Evolutionary conservation across 2,113 vertebrate species (phyloP).

Genomic region (Boleophthalmus pectinirostris): DNA sequence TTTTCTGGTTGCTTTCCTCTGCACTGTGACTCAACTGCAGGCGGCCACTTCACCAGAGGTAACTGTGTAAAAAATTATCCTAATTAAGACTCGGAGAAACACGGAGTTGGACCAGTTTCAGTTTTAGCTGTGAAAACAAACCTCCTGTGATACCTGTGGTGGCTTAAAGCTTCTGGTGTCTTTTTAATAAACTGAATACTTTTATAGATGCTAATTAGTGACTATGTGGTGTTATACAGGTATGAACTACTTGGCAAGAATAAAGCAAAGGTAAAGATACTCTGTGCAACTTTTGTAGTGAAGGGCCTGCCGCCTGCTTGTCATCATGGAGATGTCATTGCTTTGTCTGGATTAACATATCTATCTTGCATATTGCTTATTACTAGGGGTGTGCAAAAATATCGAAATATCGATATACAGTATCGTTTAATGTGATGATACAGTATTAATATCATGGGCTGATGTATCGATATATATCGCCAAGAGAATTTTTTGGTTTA

Average conservation of each 20-base stretch:
- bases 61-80: conserved; percentile 37
- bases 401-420: too few species aligned
- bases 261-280: background rate
- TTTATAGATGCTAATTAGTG: background rate
- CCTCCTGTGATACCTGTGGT: conserved; percentile 8
- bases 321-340: too few species aligned
- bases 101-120: background rate
- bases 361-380: too few species aligned
- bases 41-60: conserved; percentile 20
- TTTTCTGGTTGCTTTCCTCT: conserved; percentile 36
- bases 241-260: background rate
- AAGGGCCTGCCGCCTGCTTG: too few species aligned
- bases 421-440: too few species aligned
- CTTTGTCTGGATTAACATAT: too few species aligned
- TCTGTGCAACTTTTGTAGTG: too few species aligned
- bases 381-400: too few species aligned
- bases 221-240: background rate
- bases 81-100: conserved; percentile 28
- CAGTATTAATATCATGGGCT: too few species aligned
- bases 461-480: too few species aligned
- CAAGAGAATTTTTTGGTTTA: too few species aligned
- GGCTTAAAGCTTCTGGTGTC: background rate
- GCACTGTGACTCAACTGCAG: conserved; percentile 26
- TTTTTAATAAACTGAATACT: background rate
- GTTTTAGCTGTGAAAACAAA: conserved; percentile 10